Conservation (phyloP, 2,797 vertebrate species). For the Dallia pectoralis region DNA sequence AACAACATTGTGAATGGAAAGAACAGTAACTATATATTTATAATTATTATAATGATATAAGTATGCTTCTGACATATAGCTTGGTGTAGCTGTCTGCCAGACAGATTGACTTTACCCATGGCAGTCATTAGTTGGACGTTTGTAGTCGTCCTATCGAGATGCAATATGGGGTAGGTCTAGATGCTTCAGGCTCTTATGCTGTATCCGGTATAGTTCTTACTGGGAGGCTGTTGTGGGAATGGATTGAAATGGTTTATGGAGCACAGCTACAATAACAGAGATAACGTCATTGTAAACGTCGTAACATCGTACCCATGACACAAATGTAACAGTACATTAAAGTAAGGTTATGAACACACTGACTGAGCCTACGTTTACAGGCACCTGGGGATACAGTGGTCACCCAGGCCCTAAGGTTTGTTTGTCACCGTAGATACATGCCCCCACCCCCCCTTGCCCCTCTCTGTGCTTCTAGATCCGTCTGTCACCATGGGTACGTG, state of each 20-base stretch:
- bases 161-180: neutral
- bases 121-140: neutral
- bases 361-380: neutral
- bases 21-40: neutral
- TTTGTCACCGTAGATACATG: neutral
- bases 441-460: no score
- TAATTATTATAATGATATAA: no score
- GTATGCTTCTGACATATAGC: neutral
- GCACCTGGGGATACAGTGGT: no score
- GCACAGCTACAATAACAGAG: neutral
- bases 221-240: neutral
- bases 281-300: neutral
- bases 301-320: neutral
- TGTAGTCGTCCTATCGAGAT: neutral
- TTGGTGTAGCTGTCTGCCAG: no score
- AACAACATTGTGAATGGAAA: conserved; percentile 1
- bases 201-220: neutral
- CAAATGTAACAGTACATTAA: neutral
- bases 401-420: neutral
- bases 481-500: neutral
- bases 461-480: neutral
- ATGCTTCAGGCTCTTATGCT: neutral
- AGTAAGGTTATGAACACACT: neutral
- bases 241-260: neutral
- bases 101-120: neutral